Evolutionary conservation across 1,140 invertebrate species (phyloP).

Genomic region (Tyrophagus putrescentiae): DNA sequence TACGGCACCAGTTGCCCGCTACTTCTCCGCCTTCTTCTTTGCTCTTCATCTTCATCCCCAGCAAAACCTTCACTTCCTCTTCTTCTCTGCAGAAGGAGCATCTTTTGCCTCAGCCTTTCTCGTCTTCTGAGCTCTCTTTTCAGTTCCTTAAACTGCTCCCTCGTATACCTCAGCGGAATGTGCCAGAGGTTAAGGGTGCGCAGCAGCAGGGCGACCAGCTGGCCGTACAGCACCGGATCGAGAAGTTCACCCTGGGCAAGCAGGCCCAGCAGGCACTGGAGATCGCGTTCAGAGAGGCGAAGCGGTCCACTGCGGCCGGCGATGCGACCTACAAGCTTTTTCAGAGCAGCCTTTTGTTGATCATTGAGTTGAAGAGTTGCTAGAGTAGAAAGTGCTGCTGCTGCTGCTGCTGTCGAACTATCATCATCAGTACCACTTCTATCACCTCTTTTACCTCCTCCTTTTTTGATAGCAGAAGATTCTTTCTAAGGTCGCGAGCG

Average conservation of each 20-base stretch:
- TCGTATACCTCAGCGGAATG: too few species aligned
- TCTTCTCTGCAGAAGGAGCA: too few species aligned
- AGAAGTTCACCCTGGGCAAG: not conserved
- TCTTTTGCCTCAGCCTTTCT: too few species aligned
- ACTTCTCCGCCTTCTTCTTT: too few species aligned
- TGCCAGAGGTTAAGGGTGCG: not conserved
- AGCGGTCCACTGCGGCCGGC: not conserved
- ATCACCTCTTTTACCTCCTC: not conserved
- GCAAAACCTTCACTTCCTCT: too few species aligned
- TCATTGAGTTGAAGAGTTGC: not conserved
- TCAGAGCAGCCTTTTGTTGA: not conserved
- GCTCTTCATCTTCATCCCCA: too few species aligned
- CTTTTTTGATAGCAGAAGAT: constrained; percentile 11
- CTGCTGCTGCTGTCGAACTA: not conserved
- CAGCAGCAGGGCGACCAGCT: not conserved
- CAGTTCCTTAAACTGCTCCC: too few species aligned
- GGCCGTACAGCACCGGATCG: not conserved
- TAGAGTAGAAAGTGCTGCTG: too few species aligned
- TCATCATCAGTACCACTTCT: not conserved
- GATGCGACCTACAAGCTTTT: not conserved
- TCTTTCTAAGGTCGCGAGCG: not conserved
- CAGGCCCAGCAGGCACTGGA: not conserved
- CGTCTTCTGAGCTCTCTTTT: too few species aligned
- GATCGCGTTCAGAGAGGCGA: not conserved
- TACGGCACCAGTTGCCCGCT: too few species aligned